These are phyloP conservation scores for Pteronotus mesoamericanus DNA, from an alignment of 2,797 vertebrate genomes.

Conservation along the genomic window DNA sequence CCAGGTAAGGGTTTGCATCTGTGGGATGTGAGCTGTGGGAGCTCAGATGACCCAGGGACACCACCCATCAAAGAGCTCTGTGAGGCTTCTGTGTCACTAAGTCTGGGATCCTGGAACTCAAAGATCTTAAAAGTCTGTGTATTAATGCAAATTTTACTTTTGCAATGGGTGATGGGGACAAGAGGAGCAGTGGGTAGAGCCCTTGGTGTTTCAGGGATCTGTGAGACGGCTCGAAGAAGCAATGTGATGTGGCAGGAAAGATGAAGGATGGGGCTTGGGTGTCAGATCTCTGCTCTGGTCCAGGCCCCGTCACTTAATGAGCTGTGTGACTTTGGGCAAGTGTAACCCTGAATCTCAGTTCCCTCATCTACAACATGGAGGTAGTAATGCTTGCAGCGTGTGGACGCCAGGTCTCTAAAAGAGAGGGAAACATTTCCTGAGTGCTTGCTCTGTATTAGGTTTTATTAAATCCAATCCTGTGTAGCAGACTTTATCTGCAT, in stretches of 20 bases:
- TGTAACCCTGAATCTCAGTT: not conserved
- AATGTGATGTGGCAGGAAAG: not conserved
- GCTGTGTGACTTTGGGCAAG: not conserved
- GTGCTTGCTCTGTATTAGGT: not conserved
- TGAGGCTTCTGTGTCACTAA: not conserved
- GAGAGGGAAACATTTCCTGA: not conserved
- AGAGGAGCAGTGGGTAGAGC: no score
- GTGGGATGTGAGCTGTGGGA: no score
- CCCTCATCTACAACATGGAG: not conserved
- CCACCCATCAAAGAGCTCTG: not conserved
- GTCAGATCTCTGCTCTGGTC: not conserved
- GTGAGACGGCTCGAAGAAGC: not conserved
- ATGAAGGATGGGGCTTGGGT: not conserved
- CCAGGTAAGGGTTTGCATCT: not conserved
- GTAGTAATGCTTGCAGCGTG: fast-evolving
- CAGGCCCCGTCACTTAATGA: not conserved
- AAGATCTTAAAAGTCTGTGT: not conserved
- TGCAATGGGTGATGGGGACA: not conserved
- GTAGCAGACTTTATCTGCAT: not conserved
- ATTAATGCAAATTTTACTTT: not conserved
- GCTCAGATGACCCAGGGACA: not conserved
- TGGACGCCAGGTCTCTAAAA: not conserved
- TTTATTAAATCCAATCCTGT: not conserved
- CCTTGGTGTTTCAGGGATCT: not conserved
- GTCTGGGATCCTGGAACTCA: not conserved